Percentiles rank a stretch among this genome's conserved stretches.
These are phyloP conservation scores for Lymantria monacha DNA, from an alignment of 2,888 invertebrate genomes.

Conservation along the genomic window DNA sequence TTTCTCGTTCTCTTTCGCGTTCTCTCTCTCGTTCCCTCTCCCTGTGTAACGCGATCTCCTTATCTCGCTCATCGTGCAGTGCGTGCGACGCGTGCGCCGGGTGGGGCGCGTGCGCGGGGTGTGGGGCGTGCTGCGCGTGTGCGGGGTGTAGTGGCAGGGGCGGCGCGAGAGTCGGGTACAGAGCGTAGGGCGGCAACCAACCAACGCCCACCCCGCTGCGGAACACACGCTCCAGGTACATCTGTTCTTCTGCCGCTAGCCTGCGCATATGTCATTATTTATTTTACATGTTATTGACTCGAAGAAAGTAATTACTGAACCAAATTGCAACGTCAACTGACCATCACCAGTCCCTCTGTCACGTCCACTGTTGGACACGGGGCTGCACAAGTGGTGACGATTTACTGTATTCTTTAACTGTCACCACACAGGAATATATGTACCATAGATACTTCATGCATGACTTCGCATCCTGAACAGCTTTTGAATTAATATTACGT, in stretches of 20 bases:
- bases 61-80: constrained; percentile 43
- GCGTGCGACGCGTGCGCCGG: constrained; percentile 47
- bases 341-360: background rate
- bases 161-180: constrained; percentile 72
- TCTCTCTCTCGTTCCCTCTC: too few species aligned
- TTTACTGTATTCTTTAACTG: too few species aligned
- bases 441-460: too few species aligned
- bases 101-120: constrained; percentile 52
- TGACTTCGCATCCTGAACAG: too few species aligned
- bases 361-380: background rate
- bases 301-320: background rate
- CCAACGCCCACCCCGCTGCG: constrained; percentile 78
- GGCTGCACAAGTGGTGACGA: too few species aligned
- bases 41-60: constrained; percentile 63
- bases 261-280: constrained; percentile 34
- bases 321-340: background rate
- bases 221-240: constrained; percentile 91
- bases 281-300: background rate
- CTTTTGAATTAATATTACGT: too few species aligned
- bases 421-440: too few species aligned
- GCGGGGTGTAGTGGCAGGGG: constrained; percentile 55
- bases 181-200: constrained; percentile 80
- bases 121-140: constrained; percentile 58
- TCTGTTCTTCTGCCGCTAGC: constrained; percentile 88
- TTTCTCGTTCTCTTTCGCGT: too few species aligned